A percentile compares a stretch with the other conserved stretches of the same genome.
Evolutionary conservation across 2,888 invertebrate genomes (phyloP).

Genomic region (Drosophila rellima): DNA sequence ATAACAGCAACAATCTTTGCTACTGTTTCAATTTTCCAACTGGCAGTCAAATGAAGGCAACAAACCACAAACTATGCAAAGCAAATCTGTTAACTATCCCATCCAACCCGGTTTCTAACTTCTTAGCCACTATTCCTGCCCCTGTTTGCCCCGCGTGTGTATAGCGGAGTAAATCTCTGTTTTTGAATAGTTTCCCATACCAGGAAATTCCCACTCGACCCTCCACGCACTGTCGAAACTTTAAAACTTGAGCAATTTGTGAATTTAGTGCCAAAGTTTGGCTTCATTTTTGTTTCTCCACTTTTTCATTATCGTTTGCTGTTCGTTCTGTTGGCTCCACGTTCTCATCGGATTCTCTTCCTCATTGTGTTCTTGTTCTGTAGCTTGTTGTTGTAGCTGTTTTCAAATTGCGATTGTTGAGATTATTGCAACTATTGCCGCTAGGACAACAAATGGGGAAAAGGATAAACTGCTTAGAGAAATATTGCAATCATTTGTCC

Average conservation of each 20-base stretch:
- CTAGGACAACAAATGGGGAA: conserved; percentile 31
- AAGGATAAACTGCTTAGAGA: conserved; percentile 66
- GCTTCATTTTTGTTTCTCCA: conserved; percentile 63
- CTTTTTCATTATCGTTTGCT: conserved; percentile 72
- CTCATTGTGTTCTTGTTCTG: conserved; percentile 3
- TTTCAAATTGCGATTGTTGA: conserved; percentile 56
- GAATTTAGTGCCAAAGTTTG: conserved; percentile 79
- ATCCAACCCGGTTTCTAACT: conserved; percentile 30
- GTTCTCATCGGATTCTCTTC: conserved; percentile 14
- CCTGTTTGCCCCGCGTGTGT: conserved; percentile 9
- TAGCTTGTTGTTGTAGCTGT: conserved; percentile 36
- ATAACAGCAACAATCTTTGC: conserved; percentile 48
- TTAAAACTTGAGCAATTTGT: conserved; percentile 80
- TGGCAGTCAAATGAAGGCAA: conserved; percentile 78
- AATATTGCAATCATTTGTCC: conserved; percentile 57
- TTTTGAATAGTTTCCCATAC: conserved; percentile 71
- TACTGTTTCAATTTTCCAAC: conserved; percentile 64
- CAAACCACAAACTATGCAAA: conserved; percentile 59
- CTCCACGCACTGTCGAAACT: conserved; percentile 66
- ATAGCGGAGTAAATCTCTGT: conserved; percentile 67
- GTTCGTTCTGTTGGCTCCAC: conserved; percentile 17
- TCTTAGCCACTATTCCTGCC: conserved; percentile 14
- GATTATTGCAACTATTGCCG: conserved; percentile 31
- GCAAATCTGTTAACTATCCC: conserved; percentile 68
- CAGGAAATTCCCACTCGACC: conserved; percentile 28